Evolutionary conservation across 2,888 invertebrate species (phyloP), one percentile per base, ranked within the genome.

Genomic region (Eupeodes latifasciatus): DNA sequence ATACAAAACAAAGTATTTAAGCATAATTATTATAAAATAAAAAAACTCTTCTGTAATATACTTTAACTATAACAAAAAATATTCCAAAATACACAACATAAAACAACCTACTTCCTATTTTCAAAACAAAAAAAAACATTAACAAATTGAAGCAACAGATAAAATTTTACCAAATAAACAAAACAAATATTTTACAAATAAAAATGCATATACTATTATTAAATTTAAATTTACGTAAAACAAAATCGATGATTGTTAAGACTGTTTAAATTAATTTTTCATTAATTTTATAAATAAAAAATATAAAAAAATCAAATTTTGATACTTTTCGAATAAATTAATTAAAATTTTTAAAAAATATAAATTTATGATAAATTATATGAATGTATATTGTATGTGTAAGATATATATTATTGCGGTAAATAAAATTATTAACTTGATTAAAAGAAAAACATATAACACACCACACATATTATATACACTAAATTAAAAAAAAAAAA

Each of bases 221-320:
- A 27, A 67, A 67, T 51, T 34, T 27, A 27, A 27, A 34, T 19
- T 34, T 51, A 66, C 49, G 49, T 36, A 61, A 64, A 66, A 66
- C 14, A 57, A 61, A 27, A 82, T 85, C 75, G 82, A 86, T 75
- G 44, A 78, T 75, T 76, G 40, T 55, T 69, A 84, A 84, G 87
- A 87, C 87, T 87, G 87, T 87, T 74, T 77, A 59, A 55, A 87
- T 69, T 81, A 64, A 55, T 77, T 75, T 61, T 53, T 69, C 34
- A 53, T 57, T 51, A 64, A 61, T 51, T 49, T 74, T 62, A 40
- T 51, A 55, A 61, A 53, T 66, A 27, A 49, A 77, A 4, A 40
- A 40, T 5, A 40, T 9, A 40, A 82, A 53, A 57, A 57, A 57
- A 74, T 6, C 64, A 34, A 27, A 76, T 87, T 87, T 83, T 72